Conservation (phyloP, 2,797 vertebrate species). For the Phataginus tetradactyla region DNA sequence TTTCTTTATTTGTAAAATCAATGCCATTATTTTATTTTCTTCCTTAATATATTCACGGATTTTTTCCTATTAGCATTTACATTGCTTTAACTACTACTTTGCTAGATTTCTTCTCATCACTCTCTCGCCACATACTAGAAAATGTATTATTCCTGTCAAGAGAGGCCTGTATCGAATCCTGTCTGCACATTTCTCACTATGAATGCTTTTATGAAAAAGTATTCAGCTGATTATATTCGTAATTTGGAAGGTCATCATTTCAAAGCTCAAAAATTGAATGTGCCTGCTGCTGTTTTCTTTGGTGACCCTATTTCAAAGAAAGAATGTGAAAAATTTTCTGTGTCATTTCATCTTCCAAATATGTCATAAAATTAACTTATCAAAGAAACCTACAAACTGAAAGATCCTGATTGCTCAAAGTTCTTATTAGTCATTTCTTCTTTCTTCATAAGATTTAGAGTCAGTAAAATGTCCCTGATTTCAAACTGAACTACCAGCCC, state of each 20-base stretch:
- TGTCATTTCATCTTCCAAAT: not conserved
- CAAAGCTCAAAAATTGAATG: slow-evolving; percentile 1
- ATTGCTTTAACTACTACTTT: not conserved
- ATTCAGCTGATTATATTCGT: not conserved
- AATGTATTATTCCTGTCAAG: not conserved
- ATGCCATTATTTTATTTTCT: not conserved
- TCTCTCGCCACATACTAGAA: not conserved
- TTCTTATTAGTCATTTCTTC: not conserved
- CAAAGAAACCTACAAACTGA: not conserved
- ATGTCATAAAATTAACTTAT: not conserved
- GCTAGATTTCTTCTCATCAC: not conserved
- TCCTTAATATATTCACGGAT: not conserved
- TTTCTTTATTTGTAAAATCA: not conserved
- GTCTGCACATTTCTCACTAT: not conserved
- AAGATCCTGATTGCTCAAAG: not conserved
- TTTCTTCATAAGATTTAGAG: not conserved
- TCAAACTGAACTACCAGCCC: not conserved
- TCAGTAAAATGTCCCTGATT: not conserved
- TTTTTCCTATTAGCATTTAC: not conserved
- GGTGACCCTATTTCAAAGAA: not conserved
- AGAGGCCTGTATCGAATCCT: not conserved
- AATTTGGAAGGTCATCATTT: slow-evolving; percentile 29
- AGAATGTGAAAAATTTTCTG: not conserved
- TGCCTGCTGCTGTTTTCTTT: not conserved
- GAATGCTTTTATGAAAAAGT: not conserved